Evolutionary conservation across 2,888 invertebrate genomes (phyloP).

Genomic region (Listrodromus nycthemerus): DNA sequence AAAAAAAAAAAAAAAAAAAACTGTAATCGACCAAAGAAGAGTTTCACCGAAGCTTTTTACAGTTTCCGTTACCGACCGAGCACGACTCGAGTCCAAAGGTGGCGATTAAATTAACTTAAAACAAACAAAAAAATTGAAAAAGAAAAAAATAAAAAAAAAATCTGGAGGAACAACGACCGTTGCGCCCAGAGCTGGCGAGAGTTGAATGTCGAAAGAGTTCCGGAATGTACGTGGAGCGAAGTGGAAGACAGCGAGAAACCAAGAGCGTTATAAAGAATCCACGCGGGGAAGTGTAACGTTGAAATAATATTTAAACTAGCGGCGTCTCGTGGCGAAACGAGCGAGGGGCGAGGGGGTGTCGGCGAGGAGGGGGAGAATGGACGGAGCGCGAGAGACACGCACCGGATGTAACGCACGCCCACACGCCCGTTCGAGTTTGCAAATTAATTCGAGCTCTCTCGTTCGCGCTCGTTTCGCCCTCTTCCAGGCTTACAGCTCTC

Average conservation of each 20-base stretch:
- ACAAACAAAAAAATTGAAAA: too few species aligned
- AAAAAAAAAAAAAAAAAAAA: too few species aligned
- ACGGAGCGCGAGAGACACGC: slow-evolving; percentile 62
- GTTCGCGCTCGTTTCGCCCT: slow-evolving; percentile 45
- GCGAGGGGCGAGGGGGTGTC: slow-evolving; percentile 31
- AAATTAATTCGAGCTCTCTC: slow-evolving; percentile 70
- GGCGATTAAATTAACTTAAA: too few species aligned
- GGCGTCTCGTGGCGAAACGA: slow-evolving; percentile 43
- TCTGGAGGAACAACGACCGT: too few species aligned
- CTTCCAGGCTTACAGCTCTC: slow-evolving; percentile 55
- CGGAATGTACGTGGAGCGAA: slow-evolving; percentile 4
- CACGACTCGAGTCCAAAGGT: too few species aligned
- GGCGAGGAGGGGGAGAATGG: neutral
- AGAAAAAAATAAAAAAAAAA: too few species aligned
- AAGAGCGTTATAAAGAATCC: slow-evolving; percentile 54
- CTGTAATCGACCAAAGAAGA: too few species aligned
- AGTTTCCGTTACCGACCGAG: slow-evolving; percentile 1
- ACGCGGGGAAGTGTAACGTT: slow-evolving; percentile 53
- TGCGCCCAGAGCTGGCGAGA: too few species aligned
- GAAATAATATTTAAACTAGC: slow-evolving; percentile 66
- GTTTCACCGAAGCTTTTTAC: neutral
- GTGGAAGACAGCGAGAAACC: neutral
- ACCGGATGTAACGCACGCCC: slow-evolving; percentile 71
- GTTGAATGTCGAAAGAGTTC: neutral
- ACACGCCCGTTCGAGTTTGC: slow-evolving; percentile 69